Conservation (phyloP, 2,797 vertebrate genomes). For the Poeciliopsis presidionis region DNA sequence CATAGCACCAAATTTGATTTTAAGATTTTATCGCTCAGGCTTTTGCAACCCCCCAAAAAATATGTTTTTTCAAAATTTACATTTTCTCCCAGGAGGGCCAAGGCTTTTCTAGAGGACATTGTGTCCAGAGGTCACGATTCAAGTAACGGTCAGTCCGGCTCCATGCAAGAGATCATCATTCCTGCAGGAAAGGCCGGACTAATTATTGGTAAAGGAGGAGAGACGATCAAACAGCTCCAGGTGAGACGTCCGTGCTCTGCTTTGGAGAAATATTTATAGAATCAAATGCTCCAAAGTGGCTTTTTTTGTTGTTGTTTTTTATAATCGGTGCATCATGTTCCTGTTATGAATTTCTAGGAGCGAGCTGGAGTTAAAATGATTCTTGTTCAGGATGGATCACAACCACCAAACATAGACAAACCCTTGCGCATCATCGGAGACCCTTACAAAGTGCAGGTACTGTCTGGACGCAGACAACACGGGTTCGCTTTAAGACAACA, state of each 20-base stretch:
- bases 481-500: neutral
- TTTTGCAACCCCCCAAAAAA: neutral
- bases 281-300: neutral
- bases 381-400: slow-evolving; percentile 94
- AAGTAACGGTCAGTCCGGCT: slow-evolving; percentile 87
- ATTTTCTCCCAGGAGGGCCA: slow-evolving; percentile 84
- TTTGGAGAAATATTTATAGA: neutral
- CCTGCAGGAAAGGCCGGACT: slow-evolving; percentile 88
- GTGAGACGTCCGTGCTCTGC: slow-evolving; percentile 63
- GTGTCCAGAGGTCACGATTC: slow-evolving; percentile 91
- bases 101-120: slow-evolving; percentile 91
- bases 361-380: slow-evolving; percentile 97
- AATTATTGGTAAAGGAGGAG: slow-evolving; percentile 94
- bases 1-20: neutral
- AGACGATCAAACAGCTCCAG: slow-evolving; percentile 96
- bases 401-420: slow-evolving; percentile 93
- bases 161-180: slow-evolving; percentile 94
- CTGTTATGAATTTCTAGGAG: slow-evolving; percentile 76
- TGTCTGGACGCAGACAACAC: neutral
- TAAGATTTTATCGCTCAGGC: neutral
- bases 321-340: neutral
- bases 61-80: neutral
- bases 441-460: slow-evolving; percentile 95
- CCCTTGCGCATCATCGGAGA: slow-evolving; percentile 94
- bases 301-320: neutral